A percentile compares a stretch with the other conserved stretches of the same genome.
Evolutionary conservation across 2,888 invertebrate species (phyloP).

Genomic region (Margaritifera margaritifera): DNA sequence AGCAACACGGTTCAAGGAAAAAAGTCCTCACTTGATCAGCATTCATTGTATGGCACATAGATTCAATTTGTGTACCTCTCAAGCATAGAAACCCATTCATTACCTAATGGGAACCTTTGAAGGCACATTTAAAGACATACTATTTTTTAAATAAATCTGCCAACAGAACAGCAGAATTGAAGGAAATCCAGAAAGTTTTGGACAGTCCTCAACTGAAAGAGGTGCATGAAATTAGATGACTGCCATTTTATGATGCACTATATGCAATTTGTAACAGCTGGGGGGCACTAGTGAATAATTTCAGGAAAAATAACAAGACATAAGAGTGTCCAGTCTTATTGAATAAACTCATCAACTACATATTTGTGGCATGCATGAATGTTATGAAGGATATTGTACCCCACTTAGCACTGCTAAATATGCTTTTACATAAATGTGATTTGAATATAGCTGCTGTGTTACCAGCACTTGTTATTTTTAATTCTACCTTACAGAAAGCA

Average conservation of each 20-base stretch:
- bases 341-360: slow-evolving; percentile 4
- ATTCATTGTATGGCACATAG: no score
- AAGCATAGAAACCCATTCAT: slow-evolving; percentile 5
- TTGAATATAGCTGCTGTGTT: no score
- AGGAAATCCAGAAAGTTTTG: slow-evolving; percentile 16
- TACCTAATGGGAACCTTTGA: slow-evolving; percentile 9
- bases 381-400: slow-evolving; percentile 3
- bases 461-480: no score
- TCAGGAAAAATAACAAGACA: slow-evolving; percentile 3
- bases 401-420: no score
- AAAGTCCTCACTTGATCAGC: no score
- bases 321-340: slow-evolving; percentile 1
- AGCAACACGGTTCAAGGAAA: no score
- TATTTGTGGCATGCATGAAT: slow-evolving; percentile 5
- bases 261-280: slow-evolving; percentile 9
- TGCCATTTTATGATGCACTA: slow-evolving; percentile 13
- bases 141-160: slow-evolving; percentile 11
- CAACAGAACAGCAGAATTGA: slow-evolving; percentile 7
- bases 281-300: slow-evolving; percentile 6
- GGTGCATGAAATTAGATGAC: slow-evolving; percentile 18
- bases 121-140: slow-evolving; percentile 2
- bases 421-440: no score
- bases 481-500: no score
- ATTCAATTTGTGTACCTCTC: no score
- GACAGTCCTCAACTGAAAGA: slow-evolving; percentile 10